Percentiles rank a stretch among this genome's conserved stretches.
Conservation (phyloP, 2,888 invertebrate genomes). For the Lithophane semibrunnea region DNA sequence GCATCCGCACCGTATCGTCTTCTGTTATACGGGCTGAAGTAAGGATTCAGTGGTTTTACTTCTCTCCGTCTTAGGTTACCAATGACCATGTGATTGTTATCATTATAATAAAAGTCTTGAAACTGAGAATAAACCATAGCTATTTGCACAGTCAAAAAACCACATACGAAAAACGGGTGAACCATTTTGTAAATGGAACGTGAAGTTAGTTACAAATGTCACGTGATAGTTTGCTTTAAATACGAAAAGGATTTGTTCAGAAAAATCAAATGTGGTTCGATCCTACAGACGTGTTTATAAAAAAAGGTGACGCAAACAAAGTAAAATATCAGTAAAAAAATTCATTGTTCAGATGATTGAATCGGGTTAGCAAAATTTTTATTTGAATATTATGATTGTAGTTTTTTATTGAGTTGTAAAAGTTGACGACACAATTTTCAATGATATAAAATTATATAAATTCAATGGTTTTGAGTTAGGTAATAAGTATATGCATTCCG, state of each 20-base stretch:
- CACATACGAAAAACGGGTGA: neutral
- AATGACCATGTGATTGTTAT: slow-evolving; percentile 51
- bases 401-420: slow-evolving; percentile 49
- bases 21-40: slow-evolving; percentile 41
- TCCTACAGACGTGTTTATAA: neutral
- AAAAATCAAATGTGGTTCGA: neutral
- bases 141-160: slow-evolving; percentile 2
- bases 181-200: slow-evolving; percentile 39
- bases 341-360: neutral
- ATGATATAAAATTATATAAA: slow-evolving; percentile 4
- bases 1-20: slow-evolving; percentile 39
- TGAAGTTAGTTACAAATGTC: slow-evolving; percentile 1
- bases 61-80: slow-evolving; percentile 60
- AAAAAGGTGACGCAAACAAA: neutral
- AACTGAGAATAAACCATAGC: slow-evolving; percentile 35
- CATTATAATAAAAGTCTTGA: slow-evolving; percentile 52
- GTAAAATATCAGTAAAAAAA: slow-evolving; percentile 1
- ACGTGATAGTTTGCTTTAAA: slow-evolving; percentile 20
- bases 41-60: slow-evolving; percentile 57
- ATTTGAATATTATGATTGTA: slow-evolving; percentile 21
- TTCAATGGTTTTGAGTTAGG: neutral
- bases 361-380: slow-evolving; percentile 1
- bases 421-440: slow-evolving; percentile 25
- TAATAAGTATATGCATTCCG: neutral
- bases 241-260: slow-evolving; percentile 30